Conservation (phyloP, 1,140 invertebrate species). For the Acromyrmex echinatior region DNA sequence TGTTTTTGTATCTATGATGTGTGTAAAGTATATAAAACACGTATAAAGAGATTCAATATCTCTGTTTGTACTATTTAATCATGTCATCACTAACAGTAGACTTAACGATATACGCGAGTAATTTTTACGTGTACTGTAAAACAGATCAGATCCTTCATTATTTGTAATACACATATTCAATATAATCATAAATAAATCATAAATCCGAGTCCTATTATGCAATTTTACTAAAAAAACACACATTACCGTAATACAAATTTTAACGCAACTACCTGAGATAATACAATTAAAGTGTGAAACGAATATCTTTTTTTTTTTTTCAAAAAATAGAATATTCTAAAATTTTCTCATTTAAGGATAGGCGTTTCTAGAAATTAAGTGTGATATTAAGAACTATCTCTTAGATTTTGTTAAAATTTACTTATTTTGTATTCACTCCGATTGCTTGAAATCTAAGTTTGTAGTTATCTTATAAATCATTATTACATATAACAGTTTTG, state of each 20-base stretch:
- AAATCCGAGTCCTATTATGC: slow-evolving; percentile 5
- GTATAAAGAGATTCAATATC: slow-evolving; percentile 23
- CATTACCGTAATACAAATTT: slow-evolving; percentile 26
- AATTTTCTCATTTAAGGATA: slow-evolving; percentile 20
- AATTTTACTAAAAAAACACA: slow-evolving; percentile 15
- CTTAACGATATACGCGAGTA: background rate
- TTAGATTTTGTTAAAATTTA: slow-evolving; percentile 9
- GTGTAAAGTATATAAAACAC: slow-evolving; percentile 10
- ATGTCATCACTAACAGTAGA: background rate
- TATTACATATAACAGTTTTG: too few species aligned
- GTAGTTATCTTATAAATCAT: too few species aligned
- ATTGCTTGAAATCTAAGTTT: too few species aligned
- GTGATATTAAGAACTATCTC: slow-evolving; percentile 20
- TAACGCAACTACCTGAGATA: slow-evolving; percentile 14
- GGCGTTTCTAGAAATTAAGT: background rate
- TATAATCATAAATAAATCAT: slow-evolving; percentile 44
- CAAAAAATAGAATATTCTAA: slow-evolving; percentile 17
- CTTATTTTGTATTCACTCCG: background rate
- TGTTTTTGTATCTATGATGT: background rate
- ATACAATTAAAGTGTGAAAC: slow-evolving; percentile 18
- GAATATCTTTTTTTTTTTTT: slow-evolving; percentile 6
- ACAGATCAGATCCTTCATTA: background rate
- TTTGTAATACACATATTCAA: background rate
- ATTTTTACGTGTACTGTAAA: background rate
- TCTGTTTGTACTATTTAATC: slow-evolving; percentile 50